Conservation (phyloP, 2,113 vertebrate species). For the Physeter macrocephalus region DNA sequence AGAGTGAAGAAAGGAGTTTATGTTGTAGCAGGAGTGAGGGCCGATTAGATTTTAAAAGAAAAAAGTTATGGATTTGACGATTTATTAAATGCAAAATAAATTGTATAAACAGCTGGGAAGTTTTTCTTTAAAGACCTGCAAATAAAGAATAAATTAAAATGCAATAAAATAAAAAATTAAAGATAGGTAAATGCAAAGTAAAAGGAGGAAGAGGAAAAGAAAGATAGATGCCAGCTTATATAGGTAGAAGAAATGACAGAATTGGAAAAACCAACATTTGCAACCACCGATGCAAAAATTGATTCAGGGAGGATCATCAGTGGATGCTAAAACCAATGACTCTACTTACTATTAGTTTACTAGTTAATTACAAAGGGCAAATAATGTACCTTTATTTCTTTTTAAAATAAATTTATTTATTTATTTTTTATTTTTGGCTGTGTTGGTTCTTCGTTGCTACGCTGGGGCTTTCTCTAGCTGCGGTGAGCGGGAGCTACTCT, state of each 20-base stretch:
- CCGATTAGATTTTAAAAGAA: neutral
- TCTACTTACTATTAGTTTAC: neutral
- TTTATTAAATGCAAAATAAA: constrained; percentile 24
- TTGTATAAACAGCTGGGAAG: neutral
- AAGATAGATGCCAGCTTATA: neutral
- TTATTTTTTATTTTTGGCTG: too few relatives aligned
- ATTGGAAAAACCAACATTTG: neutral
- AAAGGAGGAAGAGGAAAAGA: neutral
- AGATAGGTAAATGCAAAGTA: neutral
- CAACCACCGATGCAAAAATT: neutral
- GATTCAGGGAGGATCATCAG: neutral
- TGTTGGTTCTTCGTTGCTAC: too few relatives aligned
- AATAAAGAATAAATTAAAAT: neutral
- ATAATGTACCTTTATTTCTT: neutral
- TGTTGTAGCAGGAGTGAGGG: neutral
- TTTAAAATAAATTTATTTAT: too few relatives aligned
- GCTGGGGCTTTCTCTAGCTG: too few relatives aligned
- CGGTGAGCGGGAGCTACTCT: too few relatives aligned
- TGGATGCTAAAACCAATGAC: neutral
- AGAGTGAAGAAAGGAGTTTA: neutral
- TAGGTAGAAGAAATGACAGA: neutral
- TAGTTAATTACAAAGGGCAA: neutral
- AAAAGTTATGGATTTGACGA: neutral
- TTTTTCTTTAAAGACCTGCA: neutral
- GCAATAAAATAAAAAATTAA: neutral